Base-by-base conservation (phyloP, 1,140 invertebrate genomes). In the Nasonia giraulti region DNA sequence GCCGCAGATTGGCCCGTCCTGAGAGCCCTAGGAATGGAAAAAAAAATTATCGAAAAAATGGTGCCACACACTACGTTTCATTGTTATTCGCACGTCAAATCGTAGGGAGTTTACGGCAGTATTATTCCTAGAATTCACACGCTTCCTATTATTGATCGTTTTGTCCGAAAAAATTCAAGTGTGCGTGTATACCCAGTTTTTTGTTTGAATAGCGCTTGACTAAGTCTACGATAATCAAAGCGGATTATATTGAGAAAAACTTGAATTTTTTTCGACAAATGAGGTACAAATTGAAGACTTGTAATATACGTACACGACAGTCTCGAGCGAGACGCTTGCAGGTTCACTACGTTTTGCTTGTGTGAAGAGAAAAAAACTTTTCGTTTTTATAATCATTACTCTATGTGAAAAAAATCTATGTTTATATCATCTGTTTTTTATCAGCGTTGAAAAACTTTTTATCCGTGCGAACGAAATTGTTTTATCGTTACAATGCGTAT, bases 281-380 rank as follows among this genome's bases (percentile, higher is more conserved):
- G 23, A 79, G 23, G 17, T 62, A 31, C 14, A 71, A 40, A 17
- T 37, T 12, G 17, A 78, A 20, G 66, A 66, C 20, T 80, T 80
- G 55, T 66, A n/a, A 80, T 68, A 80, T 68, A 79, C 8, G 23
- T 78, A 20, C 31, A 79, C 7, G 10, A 10, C 17, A 62, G 6
- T 62, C 17, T 62, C 2, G 55, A 62, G 55, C 20, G 55, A n/a
- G 20, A 62, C 20, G 20, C 17, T 14, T 37, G 8, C 37, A 37
- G n/a, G 20, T 80, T 80, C 40, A 69, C 62, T 68, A 80, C 50
- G 11, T 27, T 73, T 69, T 81, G 80, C 68, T 73, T 37, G 37
- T 47, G 40, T 12, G 23, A 20, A 40, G 20, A 33, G n/a, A 74
- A 74, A 40, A 40, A 74, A 74, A 14, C 6, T 1, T 27, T 71